Base-by-base conservation (phyloP, 2,888 invertebrate genomes). In the Aleiodes testaceus region DNA sequence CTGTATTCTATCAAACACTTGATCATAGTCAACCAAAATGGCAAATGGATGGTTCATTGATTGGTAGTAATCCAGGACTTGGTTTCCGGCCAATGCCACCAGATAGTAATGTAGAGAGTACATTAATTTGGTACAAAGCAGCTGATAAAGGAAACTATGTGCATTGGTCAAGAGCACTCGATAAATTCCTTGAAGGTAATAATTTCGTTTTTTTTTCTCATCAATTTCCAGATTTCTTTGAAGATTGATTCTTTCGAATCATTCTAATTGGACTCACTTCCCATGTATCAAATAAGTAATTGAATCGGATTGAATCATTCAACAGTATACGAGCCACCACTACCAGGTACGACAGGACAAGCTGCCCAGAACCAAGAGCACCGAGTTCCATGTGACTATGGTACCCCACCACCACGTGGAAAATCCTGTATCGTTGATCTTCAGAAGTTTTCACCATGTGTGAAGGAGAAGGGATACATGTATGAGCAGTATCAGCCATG, bases 21-120 rank as follows among this genome's bases (percentile, higher is more conserved):
- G 94, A 96, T 85, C 88, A 90, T 79, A 92, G 93, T 84, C 92
- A 91, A 87, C 98, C 98, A 16, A 97, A 97, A 87, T 98, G 96
- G 96, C 94, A 94, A 88, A 90, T 95, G 87, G 93, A 93, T 18
- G 90, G 92, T 74, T 96, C 97, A 55, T 88, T 97, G 83, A 97
- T 98, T 84, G 97, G 97, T 78, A 92, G 91, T 84, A 98, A 98
- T 90, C 99, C 99, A 88, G 98, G 98, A 85, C 92, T 99, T 84
- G 98, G 98, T 78, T 99, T 98, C 90, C 92, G 98, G 86, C 99
- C 99, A 76, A 96, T 97, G 94, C 97, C 96, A 78, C 93, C 97
- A 80, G 94, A 95, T 82, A 92, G 92, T 73, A 97, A 95, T 88
- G 96, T 97, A 80, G 97, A 97, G 88, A 98, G 97, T 87, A 98